phyloP scores from a whole-genome alignment of 2,888 invertebrate species.

The Thysanoteuthis rhombus region DNA sequence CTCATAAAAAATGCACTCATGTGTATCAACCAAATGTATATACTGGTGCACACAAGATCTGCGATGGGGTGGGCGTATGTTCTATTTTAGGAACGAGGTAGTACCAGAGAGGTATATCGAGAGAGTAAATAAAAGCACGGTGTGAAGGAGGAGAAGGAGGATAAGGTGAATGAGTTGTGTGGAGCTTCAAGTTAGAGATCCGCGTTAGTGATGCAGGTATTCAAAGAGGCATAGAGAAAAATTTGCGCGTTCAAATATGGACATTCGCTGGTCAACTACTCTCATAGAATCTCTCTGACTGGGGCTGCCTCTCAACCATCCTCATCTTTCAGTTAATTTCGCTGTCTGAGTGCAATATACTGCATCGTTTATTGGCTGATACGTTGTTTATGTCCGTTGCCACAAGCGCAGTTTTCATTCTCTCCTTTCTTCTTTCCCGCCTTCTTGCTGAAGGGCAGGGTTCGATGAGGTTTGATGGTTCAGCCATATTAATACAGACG shows the following conservation, averaged over 20 bases:
- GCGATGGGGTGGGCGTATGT: background rate
- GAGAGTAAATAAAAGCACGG: background rate
- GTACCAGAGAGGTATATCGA: background rate
- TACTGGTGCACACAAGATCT: background rate
- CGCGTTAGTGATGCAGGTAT: background rate
- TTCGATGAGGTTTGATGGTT: conserved; percentile 12
- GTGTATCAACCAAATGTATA: background rate
- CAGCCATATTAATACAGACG: background rate
- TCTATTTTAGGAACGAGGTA: background rate
- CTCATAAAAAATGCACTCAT: background rate
- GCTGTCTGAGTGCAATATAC: background rate
- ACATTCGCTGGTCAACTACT: background rate
- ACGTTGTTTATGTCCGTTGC: background rate
- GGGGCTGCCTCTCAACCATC: background rate
- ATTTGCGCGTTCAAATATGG: background rate
- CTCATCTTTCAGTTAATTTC: background rate
- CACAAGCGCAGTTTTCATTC: background rate
- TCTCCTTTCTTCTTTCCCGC: background rate
- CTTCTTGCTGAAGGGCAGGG: background rate
- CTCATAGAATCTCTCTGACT: background rate
- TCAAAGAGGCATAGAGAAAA: background rate
- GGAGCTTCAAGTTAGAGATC: background rate
- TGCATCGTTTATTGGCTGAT: background rate
- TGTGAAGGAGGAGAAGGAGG: background rate
- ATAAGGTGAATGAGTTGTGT: background rate